Evolutionary conservation across 2,797 vertebrate species (phyloP).

Genomic region (Sphenodon punctatus): DNA sequence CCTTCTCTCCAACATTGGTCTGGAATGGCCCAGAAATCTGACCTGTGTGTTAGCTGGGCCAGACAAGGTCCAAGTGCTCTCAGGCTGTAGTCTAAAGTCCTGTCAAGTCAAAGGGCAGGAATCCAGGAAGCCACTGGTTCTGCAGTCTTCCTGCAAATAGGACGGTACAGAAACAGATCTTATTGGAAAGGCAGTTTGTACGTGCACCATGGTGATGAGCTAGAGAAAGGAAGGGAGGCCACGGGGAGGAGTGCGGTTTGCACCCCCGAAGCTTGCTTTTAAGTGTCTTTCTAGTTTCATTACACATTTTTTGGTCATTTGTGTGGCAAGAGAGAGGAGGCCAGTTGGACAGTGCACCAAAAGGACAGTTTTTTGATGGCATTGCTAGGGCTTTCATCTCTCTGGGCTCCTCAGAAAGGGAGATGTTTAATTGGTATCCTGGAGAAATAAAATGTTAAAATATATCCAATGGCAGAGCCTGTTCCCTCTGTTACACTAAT

Average conservation of each 20-base stretch:
- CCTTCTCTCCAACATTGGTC: not conserved
- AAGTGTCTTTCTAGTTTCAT: slow-evolving; percentile 14
- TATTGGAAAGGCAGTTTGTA: slow-evolving; percentile 8
- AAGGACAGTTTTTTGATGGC: slow-evolving; percentile 45
- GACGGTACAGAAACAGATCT: slow-evolving; percentile 40
- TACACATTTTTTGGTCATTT: slow-evolving; percentile 63
- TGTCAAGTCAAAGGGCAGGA: not conserved
- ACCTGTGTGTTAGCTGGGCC: rapidly evolving
- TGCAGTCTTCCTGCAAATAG: slow-evolving; percentile 11
- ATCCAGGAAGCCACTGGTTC: not conserved
- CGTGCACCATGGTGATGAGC: slow-evolving; percentile 39
- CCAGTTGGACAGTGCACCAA: slow-evolving; percentile 52
- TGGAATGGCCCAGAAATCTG: rapidly evolving
- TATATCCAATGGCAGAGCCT: slow-evolving; percentile 56
- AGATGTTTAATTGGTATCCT: slow-evolving; percentile 71
- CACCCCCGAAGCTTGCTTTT: not conserved
- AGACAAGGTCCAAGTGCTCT: rapidly evolving
- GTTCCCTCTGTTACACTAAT: slow-evolving; percentile 64
- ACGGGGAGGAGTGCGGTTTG: slow-evolving; percentile 6
- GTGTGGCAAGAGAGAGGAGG: slow-evolving; percentile 30
- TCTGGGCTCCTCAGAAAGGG: slow-evolving; percentile 31
- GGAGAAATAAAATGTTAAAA: slow-evolving; percentile 65
- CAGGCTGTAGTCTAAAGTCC: not conserved
- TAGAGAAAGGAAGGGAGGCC: not conserved
- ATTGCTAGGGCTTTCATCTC: slow-evolving; percentile 52